Evolutionary conservation across 2,888 invertebrate species (phyloP).

Genomic region (Cantharis nigra): DNA sequence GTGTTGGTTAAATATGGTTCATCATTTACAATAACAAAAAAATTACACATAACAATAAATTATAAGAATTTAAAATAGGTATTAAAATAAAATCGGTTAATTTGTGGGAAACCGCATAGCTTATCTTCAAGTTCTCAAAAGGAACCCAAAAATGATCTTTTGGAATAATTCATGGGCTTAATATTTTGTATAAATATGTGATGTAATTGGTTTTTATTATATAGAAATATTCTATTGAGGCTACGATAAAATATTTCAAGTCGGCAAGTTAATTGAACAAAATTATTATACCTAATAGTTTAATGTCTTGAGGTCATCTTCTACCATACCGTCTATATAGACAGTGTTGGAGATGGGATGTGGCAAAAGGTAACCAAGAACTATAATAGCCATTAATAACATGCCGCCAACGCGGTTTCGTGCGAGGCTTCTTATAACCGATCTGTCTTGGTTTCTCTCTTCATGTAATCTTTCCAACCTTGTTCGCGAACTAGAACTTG

Average conservation of each 20-base stretch:
- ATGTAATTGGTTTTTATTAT: neutral
- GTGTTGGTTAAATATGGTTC: neutral
- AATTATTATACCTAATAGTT: slow-evolving; percentile 1
- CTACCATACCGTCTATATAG: neutral
- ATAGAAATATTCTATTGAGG: neutral
- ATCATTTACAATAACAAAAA: neutral
- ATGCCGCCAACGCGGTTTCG: slow-evolving; percentile 51
- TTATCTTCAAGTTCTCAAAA: neutral
- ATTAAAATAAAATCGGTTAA: neutral
- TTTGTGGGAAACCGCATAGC: neutral
- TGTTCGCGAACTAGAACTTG: slow-evolving; percentile 42
- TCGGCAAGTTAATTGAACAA: neutral
- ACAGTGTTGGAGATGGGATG: slow-evolving; percentile 18
- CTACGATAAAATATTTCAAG: neutral
- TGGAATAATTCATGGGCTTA: neutral
- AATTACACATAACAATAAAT: neutral
- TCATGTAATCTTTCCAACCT: slow-evolving; percentile 22
- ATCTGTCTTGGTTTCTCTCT: slow-evolving; percentile 42
- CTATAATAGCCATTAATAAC: slow-evolving; percentile 53
- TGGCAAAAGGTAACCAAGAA: slow-evolving; percentile 35
- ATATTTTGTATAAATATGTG: neutral
- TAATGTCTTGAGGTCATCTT: slow-evolving; percentile 3
- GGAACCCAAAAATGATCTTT: neutral
- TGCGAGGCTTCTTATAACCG: slow-evolving; percentile 53
- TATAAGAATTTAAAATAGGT: neutral